These are phyloP conservation scores for Tenthredo amoena DNA, from an alignment of 2,888 invertebrate genomes.

Conservation along the genomic window DNA sequence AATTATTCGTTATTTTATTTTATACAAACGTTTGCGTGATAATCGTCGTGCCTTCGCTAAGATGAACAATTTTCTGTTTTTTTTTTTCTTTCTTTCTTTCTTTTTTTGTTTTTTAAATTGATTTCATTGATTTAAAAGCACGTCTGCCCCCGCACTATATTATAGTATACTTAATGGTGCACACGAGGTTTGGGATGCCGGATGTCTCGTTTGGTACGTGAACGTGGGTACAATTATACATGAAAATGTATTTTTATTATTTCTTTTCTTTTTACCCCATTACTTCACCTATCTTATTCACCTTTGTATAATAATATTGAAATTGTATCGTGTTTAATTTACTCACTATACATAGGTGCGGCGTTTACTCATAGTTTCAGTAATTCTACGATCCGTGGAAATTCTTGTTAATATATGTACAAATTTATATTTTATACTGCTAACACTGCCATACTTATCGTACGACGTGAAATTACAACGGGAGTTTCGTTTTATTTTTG, in stretches of 20 bases:
- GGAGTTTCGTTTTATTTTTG: constrained; percentile 14
- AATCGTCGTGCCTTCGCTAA: constrained; percentile 44
- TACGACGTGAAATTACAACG: constrained; percentile 45
- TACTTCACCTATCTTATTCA: background rate
- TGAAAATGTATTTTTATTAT: constrained; percentile 25
- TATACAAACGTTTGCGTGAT: constrained; percentile 49
- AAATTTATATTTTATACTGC: constrained; percentile 24
- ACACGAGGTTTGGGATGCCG: constrained; percentile 34
- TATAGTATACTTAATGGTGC: constrained; percentile 12
- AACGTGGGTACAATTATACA: background rate
- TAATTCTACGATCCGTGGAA: constrained; percentile 47
- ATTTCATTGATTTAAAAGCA: constrained; percentile 16
- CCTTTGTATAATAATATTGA: constrained; percentile 3
- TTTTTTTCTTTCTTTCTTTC: background rate
- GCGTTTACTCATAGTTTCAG: constrained; percentile 35
- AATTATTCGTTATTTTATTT: constrained; percentile 33
- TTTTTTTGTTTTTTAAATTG: background rate
- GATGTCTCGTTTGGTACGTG: background rate
- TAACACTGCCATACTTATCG: constrained; percentile 47
- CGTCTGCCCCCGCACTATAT: constrained; percentile 26
- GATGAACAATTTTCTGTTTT: constrained; percentile 32
- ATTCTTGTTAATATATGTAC: constrained; percentile 45
- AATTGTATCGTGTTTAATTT: constrained; percentile 54
- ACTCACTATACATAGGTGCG: constrained; percentile 42
- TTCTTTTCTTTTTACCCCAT: background rate